These are phyloP conservation scores for Agonopterix alstromeriana DNA, from an alignment of 2,888 invertebrate species.

Conservation along the genomic window DNA sequence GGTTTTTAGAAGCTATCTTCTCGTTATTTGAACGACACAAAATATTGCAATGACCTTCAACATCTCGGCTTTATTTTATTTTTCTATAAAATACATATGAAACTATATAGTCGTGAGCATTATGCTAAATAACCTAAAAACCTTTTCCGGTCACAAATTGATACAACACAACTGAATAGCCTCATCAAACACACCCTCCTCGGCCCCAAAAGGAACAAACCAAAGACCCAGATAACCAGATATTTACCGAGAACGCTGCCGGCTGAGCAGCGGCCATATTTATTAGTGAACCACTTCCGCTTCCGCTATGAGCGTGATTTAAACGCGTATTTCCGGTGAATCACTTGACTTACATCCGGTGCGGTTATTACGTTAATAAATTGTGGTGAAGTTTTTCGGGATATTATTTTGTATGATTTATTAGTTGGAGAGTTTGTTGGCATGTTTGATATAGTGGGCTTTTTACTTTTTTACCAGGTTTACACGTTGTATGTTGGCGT, in stretches of 20 bases:
- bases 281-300: conserved; percentile 44
- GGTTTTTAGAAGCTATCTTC: no score
- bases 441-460: no score
- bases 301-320: conserved; percentile 45
- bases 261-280: conserved; percentile 44
- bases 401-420: conserved; percentile 2
- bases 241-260: conserved; percentile 25
- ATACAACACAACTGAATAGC: no score
- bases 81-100: no score
- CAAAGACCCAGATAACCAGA: conserved; percentile 19
- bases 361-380: conserved; percentile 35
- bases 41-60: no score
- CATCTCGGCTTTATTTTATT: no score
- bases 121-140: no score
- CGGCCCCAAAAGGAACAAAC: conserved; percentile 10
- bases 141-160: no score
- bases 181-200: not conserved
- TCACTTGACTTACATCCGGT: conserved; percentile 39
- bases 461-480: no score
- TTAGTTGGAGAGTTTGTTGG: not conserved
- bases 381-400: conserved; percentile 6
- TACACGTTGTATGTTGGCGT: no score
- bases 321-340: conserved; percentile 47
- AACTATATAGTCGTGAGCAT: no score
- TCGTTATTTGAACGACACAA: no score